phyloP scores from a whole-genome alignment of 2,888 invertebrate species.

The Lamellibrachia satsuma region DNA sequence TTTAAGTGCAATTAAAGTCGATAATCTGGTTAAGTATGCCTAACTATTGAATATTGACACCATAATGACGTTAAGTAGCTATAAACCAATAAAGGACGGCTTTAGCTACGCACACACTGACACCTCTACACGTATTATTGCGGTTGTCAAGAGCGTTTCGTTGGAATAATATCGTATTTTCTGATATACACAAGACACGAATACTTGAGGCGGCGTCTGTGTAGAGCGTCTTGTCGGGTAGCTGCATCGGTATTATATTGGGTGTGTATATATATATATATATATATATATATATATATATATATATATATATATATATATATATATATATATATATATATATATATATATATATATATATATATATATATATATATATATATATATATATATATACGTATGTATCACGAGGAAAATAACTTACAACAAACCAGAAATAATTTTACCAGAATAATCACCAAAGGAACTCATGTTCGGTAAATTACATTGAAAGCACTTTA shows the following conservation, averaged over 20 bases:
- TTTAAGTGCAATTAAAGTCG: neutral
- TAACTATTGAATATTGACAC: neutral
- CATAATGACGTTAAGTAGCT: neutral
- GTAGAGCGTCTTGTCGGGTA: neutral
- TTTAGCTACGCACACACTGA: neutral
- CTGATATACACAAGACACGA: neutral
- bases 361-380: neutral
- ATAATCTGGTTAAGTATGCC: neutral
- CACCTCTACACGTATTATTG: neutral
- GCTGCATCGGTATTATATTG: neutral
- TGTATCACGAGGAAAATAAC: neutral
- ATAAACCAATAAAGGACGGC: neutral
- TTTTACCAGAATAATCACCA: no score
- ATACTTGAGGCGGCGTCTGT: neutral
- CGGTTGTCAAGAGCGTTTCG: neutral
- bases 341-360: neutral
- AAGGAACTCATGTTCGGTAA: no score
- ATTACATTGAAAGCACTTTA: no score
- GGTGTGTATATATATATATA: neutral
- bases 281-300: neutral
- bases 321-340: conserved; percentile 25
- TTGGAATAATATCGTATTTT: neutral
- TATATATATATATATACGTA: neutral
- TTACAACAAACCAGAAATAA: neutral
- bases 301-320: conserved; percentile 21